Percentiles rank a stretch among this genome's conserved stretches.
Evolutionary conservation across 2,888 invertebrate genomes (phyloP).

Genomic region (Ariolimax columbianus): DNA sequence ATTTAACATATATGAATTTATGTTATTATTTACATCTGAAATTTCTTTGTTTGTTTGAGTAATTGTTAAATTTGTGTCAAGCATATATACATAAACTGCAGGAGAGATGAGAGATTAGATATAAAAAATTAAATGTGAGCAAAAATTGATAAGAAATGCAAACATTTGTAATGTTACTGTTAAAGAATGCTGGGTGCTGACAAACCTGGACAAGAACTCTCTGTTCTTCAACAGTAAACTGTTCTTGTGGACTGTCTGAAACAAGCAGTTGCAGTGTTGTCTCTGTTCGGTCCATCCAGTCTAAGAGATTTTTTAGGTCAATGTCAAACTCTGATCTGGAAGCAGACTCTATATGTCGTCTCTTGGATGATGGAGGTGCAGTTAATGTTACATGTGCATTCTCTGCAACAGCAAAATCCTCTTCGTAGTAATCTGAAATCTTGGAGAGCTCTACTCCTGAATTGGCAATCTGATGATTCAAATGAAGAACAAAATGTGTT

Average conservation of each 20-base stretch:
- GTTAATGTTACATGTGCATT: conserved; percentile 57
- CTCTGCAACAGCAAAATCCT: conserved; percentile 53
- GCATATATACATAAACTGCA: too few relatives aligned
- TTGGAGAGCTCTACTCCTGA: conserved; percentile 75
- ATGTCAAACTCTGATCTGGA: conserved; percentile 72
- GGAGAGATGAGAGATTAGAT: too few relatives aligned
- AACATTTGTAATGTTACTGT: too few relatives aligned
- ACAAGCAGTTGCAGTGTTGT: conserved; percentile 74
- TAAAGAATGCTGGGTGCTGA: too few relatives aligned
- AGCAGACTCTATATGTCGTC: conserved; percentile 64
- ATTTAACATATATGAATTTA: too few relatives aligned
- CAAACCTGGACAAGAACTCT: conserved; percentile 75
- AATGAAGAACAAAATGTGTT: neutral
- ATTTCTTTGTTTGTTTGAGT: too few relatives aligned
- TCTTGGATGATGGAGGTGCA: conserved; percentile 59
- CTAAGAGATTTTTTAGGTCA: conserved; percentile 67
- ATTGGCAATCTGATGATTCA: conserved; percentile 70
- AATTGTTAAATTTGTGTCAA: too few relatives aligned
- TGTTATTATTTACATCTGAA: too few relatives aligned
- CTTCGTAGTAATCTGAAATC: conserved; percentile 59
- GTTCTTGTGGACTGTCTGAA: conserved; percentile 80
- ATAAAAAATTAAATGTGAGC: too few relatives aligned
- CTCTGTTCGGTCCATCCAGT: conserved; percentile 77
- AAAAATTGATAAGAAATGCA: too few relatives aligned
- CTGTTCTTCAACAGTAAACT: conserved; percentile 81